These are phyloP conservation scores for Falcaria lacertinaria DNA, from an alignment of 2,888 invertebrate species.

Conservation along the genomic window DNA sequence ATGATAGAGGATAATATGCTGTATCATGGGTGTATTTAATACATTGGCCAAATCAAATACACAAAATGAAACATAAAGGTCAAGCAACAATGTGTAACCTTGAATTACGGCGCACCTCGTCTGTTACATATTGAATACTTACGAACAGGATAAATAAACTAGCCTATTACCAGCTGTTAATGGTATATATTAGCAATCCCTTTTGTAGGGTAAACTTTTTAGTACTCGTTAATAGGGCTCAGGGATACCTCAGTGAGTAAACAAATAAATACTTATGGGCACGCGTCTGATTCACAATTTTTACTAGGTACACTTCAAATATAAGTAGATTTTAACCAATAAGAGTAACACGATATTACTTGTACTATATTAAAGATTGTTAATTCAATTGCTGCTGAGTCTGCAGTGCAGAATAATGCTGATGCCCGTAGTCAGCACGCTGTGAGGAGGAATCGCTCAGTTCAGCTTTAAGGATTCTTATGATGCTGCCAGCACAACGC, in stretches of 20 bases:
- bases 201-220: background rate
- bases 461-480: too few relatives aligned
- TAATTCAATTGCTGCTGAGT: too few relatives aligned
- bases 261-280: too few relatives aligned
- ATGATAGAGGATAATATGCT: background rate
- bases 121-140: slow-evolving; percentile 16
- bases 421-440: too few relatives aligned
- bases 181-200: background rate
- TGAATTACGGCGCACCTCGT: slow-evolving; percentile 40
- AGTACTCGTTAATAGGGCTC: background rate
- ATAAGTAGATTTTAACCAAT: too few relatives aligned
- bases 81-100: slow-evolving; percentile 42
- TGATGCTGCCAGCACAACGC: too few relatives aligned
- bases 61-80: slow-evolving; percentile 37
- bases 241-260: background rate
- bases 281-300: too few relatives aligned
- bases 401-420: too few relatives aligned
- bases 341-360: too few relatives aligned
- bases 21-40: background rate
- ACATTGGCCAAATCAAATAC: slow-evolving; percentile 4
- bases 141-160: slow-evolving; percentile 1
- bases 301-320: too few relatives aligned
- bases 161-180: background rate
- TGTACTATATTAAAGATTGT: too few relatives aligned
- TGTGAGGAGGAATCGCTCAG: too few relatives aligned